Conservation (phyloP, 2,797 vertebrate genomes). For the Gambusia yucatana region DNA sequence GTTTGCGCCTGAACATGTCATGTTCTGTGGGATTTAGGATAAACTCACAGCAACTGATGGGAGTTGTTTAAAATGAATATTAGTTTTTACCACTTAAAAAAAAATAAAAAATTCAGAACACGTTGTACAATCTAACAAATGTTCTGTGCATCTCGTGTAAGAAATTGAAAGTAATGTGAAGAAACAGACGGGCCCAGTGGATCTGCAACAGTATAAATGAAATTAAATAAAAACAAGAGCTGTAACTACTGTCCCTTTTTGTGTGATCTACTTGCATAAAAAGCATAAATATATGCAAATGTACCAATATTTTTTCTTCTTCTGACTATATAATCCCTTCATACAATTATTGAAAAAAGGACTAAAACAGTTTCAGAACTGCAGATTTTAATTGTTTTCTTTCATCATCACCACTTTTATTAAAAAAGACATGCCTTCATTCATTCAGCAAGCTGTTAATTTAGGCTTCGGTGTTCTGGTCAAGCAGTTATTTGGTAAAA, state of each 20-base stretch:
- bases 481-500: not conserved
- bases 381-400: not conserved
- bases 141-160: too few relatives aligned
- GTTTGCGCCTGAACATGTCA: not conserved
- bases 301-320: not conserved
- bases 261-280: not conserved
- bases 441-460: not conserved
- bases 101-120: not conserved
- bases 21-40: not conserved
- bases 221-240: not conserved
- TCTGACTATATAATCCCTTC: not conserved
- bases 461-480: not conserved
- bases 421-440: not conserved
- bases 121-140: not conserved
- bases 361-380: not conserved
- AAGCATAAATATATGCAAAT: not conserved
- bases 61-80: not conserved
- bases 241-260: not conserved
- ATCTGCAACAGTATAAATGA: not conserved
- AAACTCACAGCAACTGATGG: not conserved
- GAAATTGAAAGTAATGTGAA: not conserved
- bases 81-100: not conserved
- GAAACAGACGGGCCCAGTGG: not conserved
- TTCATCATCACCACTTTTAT: not conserved
- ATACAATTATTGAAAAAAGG: not conserved